Base-by-base conservation (phyloP, 1,140 invertebrate genomes). In the Agrilus planipennis region DNA sequence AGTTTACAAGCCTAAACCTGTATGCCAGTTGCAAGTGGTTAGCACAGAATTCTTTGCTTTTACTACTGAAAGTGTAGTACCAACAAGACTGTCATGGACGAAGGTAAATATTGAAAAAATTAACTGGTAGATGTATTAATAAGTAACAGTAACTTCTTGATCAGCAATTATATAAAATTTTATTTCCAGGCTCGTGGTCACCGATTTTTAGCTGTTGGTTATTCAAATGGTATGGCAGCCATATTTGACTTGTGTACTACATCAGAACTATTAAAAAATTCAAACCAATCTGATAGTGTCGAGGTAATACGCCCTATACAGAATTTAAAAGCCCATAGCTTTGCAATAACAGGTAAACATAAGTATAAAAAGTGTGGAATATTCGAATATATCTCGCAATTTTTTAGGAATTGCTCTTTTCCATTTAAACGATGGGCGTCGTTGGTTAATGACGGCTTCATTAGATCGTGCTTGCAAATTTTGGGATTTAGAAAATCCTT, bases 51-150 rank as follows among this genome's bases (percentile, higher is more conserved):
- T n/a, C n/a, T n/a, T n/a, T n/a, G n/a, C n/a, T n/a, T n/a, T n/a
- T n/a, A n/a, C n/a, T n/a, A n/a, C n/a, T n/a, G n/a, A n/a, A n/a
- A n/a, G n/a, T n/a, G n/a, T n/a, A n/a, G n/a, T n/a, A n/a, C 41
- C 55, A 7, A 55, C 46, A 10, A 58, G 44, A 49, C 44, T 61
- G 27, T 61, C 53, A n/a, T 63, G 61, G 61, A 52, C 47, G 32
- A 59, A 58, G 48, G 61, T 62, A 50, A 42, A 41, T 32, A 1
- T 28, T 36, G 0, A 15, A 18, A 12, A 32, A 31, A n/a, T 34
- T 40, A 12, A n/a, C 11, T 19, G 39, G 21, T 23, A 9, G 23
- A n/a, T n/a, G n/a, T n/a, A n/a, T n/a, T n/a, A n/a, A n/a, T n/a
- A n/a, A n/a, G n/a, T n/a, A n/a, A n/a, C n/a, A n/a, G n/a, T n/a